A percentile compares a stretch with the other conserved stretches of the same genome.
phyloP scores from a whole-genome alignment of 2,113 vertebrate species.

The Sitta europaea region DNA sequence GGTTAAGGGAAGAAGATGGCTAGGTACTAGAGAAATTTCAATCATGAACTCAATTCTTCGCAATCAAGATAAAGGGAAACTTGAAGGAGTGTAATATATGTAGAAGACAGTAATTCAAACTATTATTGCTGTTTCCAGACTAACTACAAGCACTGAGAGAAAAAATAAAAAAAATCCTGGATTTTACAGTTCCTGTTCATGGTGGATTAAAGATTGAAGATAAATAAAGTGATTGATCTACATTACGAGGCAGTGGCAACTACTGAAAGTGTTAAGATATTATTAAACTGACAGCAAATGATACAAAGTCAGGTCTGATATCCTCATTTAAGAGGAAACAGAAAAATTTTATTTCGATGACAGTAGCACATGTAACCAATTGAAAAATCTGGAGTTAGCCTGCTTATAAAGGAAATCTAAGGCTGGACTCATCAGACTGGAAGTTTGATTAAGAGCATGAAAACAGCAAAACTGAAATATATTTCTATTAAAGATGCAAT shows the following conservation, averaged over 20 bases:
- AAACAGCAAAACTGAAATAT: background rate
- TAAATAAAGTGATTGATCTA: background rate
- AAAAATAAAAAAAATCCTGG: background rate
- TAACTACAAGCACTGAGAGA: background rate
- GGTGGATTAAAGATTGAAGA: background rate
- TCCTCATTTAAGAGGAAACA: background rate
- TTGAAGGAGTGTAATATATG: background rate
- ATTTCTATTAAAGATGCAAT: background rate
- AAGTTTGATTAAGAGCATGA: background rate
- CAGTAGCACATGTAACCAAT: accelerated
- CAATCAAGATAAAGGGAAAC: background rate
- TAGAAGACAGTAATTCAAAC: background rate
- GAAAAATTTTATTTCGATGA: background rate
- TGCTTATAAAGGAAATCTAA: background rate
- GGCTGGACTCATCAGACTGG: background rate
- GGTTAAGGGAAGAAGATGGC: background rate
- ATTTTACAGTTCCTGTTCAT: background rate
- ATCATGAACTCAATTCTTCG: background rate
- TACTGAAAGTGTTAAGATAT: background rate
- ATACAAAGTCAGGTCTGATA: background rate
- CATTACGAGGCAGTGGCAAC: background rate
- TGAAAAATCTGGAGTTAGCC: background rate
- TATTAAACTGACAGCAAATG: background rate
- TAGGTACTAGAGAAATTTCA: background rate
- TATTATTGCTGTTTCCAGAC: background rate